Percentiles rank a stretch among this genome's conserved stretches.
Conservation (phyloP, 1,140 invertebrate genomes). For the Acyrthosiphon pisum region DNA sequence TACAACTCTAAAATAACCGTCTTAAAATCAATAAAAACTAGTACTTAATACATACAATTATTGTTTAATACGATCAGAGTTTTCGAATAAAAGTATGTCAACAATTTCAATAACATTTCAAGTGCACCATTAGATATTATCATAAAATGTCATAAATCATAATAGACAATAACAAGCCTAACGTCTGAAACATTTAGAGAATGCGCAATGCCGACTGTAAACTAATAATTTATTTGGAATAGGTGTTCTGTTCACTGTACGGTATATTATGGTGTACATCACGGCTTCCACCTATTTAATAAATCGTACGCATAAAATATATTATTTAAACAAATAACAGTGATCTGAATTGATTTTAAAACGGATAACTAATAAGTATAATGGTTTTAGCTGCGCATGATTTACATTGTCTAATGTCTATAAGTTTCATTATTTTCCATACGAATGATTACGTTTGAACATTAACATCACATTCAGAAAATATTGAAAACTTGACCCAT, state of each 20-base stretch:
- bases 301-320: background rate
- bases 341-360: background rate
- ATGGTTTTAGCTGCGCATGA: background rate
- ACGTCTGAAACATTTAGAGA: background rate
- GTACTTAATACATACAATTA: background rate
- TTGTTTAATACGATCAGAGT: background rate
- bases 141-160: background rate
- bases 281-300: background rate
- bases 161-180: background rate
- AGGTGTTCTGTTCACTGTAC: background rate
- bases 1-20: background rate
- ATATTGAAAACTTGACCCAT: background rate
- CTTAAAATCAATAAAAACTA: constrained; percentile 4
- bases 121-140: background rate
- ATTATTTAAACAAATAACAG: background rate
- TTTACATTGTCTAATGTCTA: background rate
- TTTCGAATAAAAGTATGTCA: constrained; percentile 14
- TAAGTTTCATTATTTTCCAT: background rate
- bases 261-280: background rate
- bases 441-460: background rate
- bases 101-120: background rate
- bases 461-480: background rate
- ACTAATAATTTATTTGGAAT: background rate
- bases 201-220: background rate
- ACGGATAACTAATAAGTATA: background rate